Evolutionary conservation across 2,113 vertebrate species (phyloP), one percentile per base, ranked within the genome.

Genomic region (Coryphaenoides rupestris): DNA sequence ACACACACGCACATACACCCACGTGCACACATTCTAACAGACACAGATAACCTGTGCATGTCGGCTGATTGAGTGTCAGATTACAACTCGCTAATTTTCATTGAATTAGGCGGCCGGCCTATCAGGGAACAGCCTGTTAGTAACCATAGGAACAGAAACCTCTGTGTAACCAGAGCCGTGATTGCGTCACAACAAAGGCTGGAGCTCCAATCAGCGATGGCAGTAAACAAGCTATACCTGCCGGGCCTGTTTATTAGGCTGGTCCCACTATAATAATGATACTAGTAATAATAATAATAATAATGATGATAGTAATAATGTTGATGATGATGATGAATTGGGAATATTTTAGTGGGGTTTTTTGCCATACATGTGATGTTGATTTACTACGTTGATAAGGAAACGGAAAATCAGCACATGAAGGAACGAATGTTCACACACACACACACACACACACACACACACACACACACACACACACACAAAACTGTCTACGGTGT

Each of bases 11-110:
- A 10, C 24, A 19, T 17, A 59, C 26, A 40, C n/a, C 47, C 3
- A 72, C 67, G 70, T 62, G 17, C 21, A 55, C 56, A 40, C 57
- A 61, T 57, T 19, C 1, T 3, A 9, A 57, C 22, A 26, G 13
- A 26, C 56, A 19, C 56, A 58, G 70, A 81, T 62, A 77, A 71
- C 63, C 28, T 17, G 55, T 55, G 65, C 62, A 72, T 71, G 74
- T 63, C 46, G 60, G 21, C 77, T 76, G 75, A 80, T 74, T 75
- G 73, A 69, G 78, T 69, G 81, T 78, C 28, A n/a, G 60, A 66
- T 83, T 82, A 71, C 77, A 46, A 12, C 55, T 59, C 19, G 3
- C 72, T 62, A 53, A 61, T 74, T 80, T 72, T 78, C 77, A 76
- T 78, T 76, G 70, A 73, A 82, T 82, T 74, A 76, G 60, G 54